Percentiles rank a stretch among this genome's conserved stretches.
These are phyloP conservation scores for Apis dorsata DNA, from an alignment of 1,140 invertebrate genomes.

Conservation along the genomic window DNA sequence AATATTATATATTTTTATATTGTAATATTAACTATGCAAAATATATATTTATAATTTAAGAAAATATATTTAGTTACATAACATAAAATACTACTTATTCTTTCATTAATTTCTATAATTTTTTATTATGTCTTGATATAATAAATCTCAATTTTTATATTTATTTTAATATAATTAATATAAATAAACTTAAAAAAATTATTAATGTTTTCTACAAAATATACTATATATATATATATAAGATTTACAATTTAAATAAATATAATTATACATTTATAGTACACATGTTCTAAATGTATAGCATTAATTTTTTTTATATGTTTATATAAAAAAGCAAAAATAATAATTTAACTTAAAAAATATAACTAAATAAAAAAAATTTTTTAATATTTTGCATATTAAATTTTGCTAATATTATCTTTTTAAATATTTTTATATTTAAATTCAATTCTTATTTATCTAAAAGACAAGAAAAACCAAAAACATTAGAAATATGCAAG, in stretches of 20 bases:
- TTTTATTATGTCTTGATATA: conserved; percentile 2
- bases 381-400: not conserved
- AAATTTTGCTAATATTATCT: conserved; percentile 17
- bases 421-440: conserved; percentile 13
- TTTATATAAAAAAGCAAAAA: not conserved
- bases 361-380: conserved; percentile 8
- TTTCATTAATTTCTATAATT: not conserved
- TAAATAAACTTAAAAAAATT: conserved; percentile 33
- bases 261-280: conserved; percentile 32
- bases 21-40: conserved; percentile 10
- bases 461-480: too few species aligned
- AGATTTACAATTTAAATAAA: conserved; percentile 31
- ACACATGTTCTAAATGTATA: conserved; percentile 10
- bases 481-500: too few species aligned
- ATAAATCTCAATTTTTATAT: conserved; percentile 1
- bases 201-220: conserved; percentile 44
- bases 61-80: not conserved
- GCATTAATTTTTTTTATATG: conserved; percentile 12
- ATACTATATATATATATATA: not conserved
- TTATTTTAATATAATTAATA: not conserved
- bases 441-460: conserved; percentile 14
- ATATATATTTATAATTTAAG: conserved; percentile 20
- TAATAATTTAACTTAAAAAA: conserved; percentile 27
- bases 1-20: conserved; percentile 10
- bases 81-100: conserved; percentile 26